Percentiles rank a stretch among this genome's conserved stretches.
These are phyloP conservation scores for Paradisaea rubra DNA, from an alignment of 2,113 vertebrate species.

Conservation along the genomic window DNA sequence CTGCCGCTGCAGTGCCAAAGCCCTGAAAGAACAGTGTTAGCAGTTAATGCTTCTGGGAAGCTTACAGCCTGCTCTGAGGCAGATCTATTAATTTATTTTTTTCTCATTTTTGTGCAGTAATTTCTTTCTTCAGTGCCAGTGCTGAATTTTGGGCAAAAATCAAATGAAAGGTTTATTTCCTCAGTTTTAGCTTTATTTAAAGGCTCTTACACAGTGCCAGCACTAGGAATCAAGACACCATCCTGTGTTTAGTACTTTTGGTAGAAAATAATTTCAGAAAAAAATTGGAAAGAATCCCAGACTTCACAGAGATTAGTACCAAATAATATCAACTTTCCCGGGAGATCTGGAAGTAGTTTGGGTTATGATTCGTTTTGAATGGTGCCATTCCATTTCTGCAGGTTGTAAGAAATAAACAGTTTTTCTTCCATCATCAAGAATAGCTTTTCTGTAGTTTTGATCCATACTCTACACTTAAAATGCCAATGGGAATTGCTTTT, in stretches of 20 bases:
- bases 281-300: background rate
- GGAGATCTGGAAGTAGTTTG: background rate
- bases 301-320: background rate
- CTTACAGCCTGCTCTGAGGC: background rate
- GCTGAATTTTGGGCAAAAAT: background rate
- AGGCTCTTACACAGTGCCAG: background rate
- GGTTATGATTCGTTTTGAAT: background rate
- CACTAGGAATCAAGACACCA: background rate
- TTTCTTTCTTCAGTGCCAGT: background rate
- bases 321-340: background rate
- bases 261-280: background rate
- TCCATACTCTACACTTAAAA: background rate
- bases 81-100: background rate
- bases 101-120: background rate
- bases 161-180: background rate
- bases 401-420: background rate
- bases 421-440: background rate
- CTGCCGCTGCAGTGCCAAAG: background rate
- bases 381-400: background rate
- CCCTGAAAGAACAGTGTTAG: background rate
- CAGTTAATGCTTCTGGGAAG: background rate
- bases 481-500: background rate
- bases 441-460: background rate
- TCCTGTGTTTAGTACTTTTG: background rate
- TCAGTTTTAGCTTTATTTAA: background rate